These are phyloP conservation scores for Amorpha juglandis DNA, from an alignment of 2,888 invertebrate genomes.

Conservation along the genomic window DNA sequence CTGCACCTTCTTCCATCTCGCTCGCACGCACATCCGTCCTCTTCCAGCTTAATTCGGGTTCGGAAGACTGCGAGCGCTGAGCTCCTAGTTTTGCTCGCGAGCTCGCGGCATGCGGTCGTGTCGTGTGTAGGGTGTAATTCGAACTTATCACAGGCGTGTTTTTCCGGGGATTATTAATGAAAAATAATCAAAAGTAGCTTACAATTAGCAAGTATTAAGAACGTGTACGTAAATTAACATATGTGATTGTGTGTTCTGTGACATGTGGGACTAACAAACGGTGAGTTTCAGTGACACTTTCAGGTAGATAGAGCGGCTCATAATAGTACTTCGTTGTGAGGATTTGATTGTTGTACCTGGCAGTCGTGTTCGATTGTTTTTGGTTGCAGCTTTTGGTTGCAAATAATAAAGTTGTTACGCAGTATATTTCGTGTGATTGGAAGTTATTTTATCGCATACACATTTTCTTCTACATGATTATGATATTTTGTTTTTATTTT, in stretches of 20 bases:
- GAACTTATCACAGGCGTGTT: slow-evolving; percentile 65
- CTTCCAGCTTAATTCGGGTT: slow-evolving; percentile 66
- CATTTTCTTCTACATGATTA: no score
- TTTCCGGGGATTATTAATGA: slow-evolving; percentile 70
- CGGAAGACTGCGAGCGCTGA: slow-evolving; percentile 43
- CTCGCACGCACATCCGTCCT: slow-evolving; percentile 52
- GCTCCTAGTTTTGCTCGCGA: slow-evolving; percentile 75
- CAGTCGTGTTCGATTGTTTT: slow-evolving; percentile 9
- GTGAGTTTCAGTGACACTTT: slow-evolving; percentile 31
- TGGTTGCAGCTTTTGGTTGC: background rate
- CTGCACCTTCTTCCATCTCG: slow-evolving; percentile 65
- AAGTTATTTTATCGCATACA: background rate
- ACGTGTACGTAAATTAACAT: slow-evolving; percentile 47
- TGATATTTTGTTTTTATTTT: no score
- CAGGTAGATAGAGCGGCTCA: slow-evolving; percentile 26
- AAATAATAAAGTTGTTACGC: background rate
- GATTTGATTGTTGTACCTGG: slow-evolving; percentile 13
- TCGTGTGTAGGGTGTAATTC: slow-evolving; percentile 33
- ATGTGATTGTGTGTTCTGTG: slow-evolving; percentile 58
- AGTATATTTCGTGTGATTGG: background rate
- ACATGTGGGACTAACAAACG: slow-evolving; percentile 28
- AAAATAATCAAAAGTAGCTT: slow-evolving; percentile 65
- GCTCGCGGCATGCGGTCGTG: slow-evolving; percentile 61
- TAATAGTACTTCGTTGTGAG: slow-evolving; percentile 22
- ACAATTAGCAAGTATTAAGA: slow-evolving; percentile 50